phyloP scores from a whole-genome alignment of 2,797 vertebrate species.

The Cyclopterus lumpus region DNA sequence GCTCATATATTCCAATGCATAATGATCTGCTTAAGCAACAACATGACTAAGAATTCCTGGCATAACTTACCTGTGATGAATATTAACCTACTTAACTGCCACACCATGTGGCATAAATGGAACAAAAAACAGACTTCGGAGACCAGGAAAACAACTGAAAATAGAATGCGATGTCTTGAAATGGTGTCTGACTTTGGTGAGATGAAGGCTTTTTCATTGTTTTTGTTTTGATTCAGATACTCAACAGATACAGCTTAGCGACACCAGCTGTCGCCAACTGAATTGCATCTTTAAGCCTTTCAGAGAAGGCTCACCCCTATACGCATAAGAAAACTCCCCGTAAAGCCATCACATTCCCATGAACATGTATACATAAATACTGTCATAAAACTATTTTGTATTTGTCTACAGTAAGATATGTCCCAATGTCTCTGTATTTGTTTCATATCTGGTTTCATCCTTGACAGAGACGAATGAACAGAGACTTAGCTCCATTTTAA shows the following conservation, averaged over 20 bases:
- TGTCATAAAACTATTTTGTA: conserved; percentile 18
- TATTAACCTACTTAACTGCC: conserved; percentile 6
- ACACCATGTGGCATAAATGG: conserved; percentile 30
- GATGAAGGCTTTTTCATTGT: conserved; percentile 24
- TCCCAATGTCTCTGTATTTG: conserved; percentile 10
- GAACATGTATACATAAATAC: conserved; percentile 52
- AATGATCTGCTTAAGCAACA: conserved; percentile 37
- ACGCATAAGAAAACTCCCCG: conserved; percentile 43
- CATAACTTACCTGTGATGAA: conserved; percentile 37
- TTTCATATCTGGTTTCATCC: conserved; percentile 12
- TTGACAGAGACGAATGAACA: background rate
- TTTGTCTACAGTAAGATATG: conserved; percentile 29
- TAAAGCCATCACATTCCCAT: conserved; percentile 33
- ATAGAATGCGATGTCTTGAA: conserved; percentile 43
- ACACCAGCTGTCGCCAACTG: conserved; percentile 58
- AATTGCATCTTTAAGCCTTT: conserved; percentile 45
- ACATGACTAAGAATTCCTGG: conserved; percentile 18
- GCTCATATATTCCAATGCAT: conserved; percentile 37
- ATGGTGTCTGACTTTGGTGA: conserved; percentile 35
- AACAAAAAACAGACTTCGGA: conserved; percentile 43
- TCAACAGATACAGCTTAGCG: conserved; percentile 51
- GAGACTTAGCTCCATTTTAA: conserved; percentile 5
- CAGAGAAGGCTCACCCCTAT: conserved; percentile 9
- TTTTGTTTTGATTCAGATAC: conserved; percentile 37
- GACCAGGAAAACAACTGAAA: conserved; percentile 49